A percentile compares a stretch with the other conserved stretches of the same genome.
phyloP scores from a whole-genome alignment of 2,113 vertebrate species.

The Cariama cristata region DNA sequence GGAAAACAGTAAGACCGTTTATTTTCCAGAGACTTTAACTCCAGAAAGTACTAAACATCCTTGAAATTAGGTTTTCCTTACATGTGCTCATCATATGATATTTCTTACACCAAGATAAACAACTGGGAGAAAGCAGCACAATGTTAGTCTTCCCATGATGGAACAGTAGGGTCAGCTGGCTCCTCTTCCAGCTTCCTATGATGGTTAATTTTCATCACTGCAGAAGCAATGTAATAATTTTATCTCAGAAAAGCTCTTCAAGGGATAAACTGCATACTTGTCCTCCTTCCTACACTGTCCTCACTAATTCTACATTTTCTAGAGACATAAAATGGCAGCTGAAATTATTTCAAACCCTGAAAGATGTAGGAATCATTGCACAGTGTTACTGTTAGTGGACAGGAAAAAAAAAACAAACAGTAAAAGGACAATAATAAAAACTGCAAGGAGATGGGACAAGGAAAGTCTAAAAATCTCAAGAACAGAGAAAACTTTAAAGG shows the following conservation, averaged over 20 bases:
- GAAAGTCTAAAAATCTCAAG: background rate
- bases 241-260: background rate
- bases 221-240: background rate
- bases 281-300: background rate
- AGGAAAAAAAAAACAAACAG: background rate
- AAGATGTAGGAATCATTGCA: background rate
- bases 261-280: background rate
- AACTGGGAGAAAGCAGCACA: background rate
- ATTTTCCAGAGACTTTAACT: background rate
- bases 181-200: background rate
- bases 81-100: background rate
- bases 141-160: background rate
- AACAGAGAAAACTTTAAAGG: background rate
- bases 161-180: background rate
- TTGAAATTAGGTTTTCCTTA: background rate
- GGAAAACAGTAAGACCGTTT: background rate
- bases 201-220: background rate
- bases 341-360: background rate
- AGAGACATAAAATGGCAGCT: background rate
- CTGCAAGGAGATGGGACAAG: background rate
- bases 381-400: background rate
- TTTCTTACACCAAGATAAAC: background rate
- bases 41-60: background rate
- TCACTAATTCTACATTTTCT: background rate
- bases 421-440: background rate